Evolutionary conservation across 2,113 vertebrate species (phyloP).

Genomic region (Scomber colias): DNA sequence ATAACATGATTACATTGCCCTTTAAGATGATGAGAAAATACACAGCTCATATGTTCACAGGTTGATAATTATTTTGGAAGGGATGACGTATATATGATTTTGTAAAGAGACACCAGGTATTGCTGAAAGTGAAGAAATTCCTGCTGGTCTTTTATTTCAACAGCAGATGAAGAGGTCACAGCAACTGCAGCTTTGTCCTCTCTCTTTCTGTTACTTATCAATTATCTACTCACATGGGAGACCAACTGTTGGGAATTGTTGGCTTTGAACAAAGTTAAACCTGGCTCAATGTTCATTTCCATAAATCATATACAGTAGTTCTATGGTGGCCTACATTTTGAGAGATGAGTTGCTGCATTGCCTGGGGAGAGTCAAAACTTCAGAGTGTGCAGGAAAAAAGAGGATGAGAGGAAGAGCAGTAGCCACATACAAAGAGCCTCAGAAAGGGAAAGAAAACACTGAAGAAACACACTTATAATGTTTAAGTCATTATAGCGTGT

Average conservation of each 20-base stretch:
- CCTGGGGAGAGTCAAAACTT: constrained; percentile 22
- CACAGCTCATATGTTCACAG: neutral
- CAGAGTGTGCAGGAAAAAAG: neutral
- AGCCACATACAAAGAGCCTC: neutral
- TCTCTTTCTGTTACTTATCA: neutral
- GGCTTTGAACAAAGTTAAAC: too few relatives aligned
- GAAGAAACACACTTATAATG: neutral
- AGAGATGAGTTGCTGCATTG: constrained; percentile 13
- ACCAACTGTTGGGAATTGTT: too few relatives aligned
- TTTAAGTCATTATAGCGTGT: neutral
- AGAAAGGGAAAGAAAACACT: neutral
- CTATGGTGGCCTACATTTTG: constrained; percentile 29
- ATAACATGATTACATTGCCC: too few relatives aligned
- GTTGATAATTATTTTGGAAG: neutral
- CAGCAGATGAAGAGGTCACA: constrained; percentile 3
- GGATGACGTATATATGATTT: neutral
- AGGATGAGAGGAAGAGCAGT: neutral
- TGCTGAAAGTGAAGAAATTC: neutral
- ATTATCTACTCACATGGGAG: neutral
- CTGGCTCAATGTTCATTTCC: neutral
- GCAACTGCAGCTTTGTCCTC: neutral
- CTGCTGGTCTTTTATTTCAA: constrained; percentile 14
- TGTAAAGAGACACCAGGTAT: neutral
- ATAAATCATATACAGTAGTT: neutral
- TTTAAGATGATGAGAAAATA: neutral